Conservation (phyloP, 2,113 vertebrate genomes). For the Capricornis sumatraensis region DNA sequence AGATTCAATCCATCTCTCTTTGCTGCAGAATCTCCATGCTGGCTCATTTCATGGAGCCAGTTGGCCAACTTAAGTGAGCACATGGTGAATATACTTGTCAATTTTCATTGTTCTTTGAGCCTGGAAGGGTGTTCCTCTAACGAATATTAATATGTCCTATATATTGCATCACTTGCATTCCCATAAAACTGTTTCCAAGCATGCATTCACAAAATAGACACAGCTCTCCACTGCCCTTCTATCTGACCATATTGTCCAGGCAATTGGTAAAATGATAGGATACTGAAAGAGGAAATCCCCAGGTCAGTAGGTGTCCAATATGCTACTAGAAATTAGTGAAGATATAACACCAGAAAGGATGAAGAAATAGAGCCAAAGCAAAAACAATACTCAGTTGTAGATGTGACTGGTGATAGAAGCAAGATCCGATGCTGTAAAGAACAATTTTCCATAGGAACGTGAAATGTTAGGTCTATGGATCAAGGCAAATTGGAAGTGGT, state of each 20-base stretch:
- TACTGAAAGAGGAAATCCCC: too few species aligned
- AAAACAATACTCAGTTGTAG: too few species aligned
- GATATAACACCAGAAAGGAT: too few species aligned
- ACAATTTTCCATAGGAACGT: too few species aligned
- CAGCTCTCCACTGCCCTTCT: neutral
- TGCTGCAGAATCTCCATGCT: neutral
- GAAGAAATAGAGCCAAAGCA: too few species aligned
- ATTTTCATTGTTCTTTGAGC: neutral
- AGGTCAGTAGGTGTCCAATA: too few species aligned
- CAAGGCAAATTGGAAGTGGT: too few species aligned
- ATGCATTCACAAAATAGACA: neutral
- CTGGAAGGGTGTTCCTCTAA: neutral
- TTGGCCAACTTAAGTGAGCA: neutral
- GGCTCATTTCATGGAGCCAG: neutral
- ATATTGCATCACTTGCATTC: neutral
- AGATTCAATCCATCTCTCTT: neutral
- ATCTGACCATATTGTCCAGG: neutral
- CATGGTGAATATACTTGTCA: neutral
- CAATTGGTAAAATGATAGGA: neutral
- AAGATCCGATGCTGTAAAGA: too few species aligned
- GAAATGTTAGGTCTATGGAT: too few species aligned
- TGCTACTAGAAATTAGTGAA: too few species aligned
- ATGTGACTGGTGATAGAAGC: too few species aligned
- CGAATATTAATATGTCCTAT: neutral
- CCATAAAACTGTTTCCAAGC: neutral